Evolutionary conservation across 2,888 invertebrate species (phyloP), one percentile per base, ranked within the genome.

Genomic region (Agrotis segetum): DNA sequence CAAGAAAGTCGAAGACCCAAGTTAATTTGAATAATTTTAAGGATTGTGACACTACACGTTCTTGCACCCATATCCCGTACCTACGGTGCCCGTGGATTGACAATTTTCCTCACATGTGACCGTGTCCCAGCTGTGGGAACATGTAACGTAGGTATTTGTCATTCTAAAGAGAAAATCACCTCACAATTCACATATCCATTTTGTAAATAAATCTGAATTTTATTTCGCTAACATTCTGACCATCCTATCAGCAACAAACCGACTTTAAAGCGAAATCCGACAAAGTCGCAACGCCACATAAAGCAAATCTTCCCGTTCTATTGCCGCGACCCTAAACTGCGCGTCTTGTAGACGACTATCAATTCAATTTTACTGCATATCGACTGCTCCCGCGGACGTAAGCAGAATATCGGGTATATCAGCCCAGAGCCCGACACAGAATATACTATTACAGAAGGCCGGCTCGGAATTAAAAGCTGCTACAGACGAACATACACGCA

Each of bases 301-400:
- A 80, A 80, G 71, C 76, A 81, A 81, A 72, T 70, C 62, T 71
- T 68, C 34, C 74, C 67, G 47, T 76, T 81, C 71, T 70, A 72
- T 76, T 76, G 78, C 71, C 75, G 68, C 83, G 70, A 70, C 65
- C 68, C 82, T 70, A 78, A 81, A 82, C 85, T 79, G 72, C 73
- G 73, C 72, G 69, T 67, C 76, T 74, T 75, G 61, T 69, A 74
- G 73, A 77, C 81, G 74, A 83, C 79, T 68, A 86, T 82, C 85
- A 85, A 85, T 87, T 86, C 84, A 84, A 88, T 81, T 89, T 90
- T 87, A 89, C 89, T 90, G 90, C 89, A 88, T 86, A 90, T 89
- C 85, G 89, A 88, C 74, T 85, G 80, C 71, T 81, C 77, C 71
- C 66, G 84, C 74, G 61, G 68, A 70, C 76, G 87, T 88, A 84